Base-by-base conservation (phyloP, 2,797 vertebrate genomes). In the Tragelaphus oryx region DNA sequence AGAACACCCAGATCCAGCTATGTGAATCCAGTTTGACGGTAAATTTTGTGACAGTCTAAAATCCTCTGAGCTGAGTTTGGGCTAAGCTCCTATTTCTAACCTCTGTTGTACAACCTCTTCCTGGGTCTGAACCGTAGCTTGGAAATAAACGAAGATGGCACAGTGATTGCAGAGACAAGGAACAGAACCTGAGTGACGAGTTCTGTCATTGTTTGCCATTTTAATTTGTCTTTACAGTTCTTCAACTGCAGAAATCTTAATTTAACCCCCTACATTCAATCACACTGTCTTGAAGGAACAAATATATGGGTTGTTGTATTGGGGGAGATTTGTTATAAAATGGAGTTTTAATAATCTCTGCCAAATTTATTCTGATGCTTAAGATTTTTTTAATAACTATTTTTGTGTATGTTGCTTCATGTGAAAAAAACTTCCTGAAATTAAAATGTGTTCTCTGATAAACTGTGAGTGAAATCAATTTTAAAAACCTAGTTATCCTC, bases 51-150 rank as follows among this genome's bases (percentile, higher is more conserved):
- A 87, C 1, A 26, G 26, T 89, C 55, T 30, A 48, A 85, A 79
- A 62, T 57, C 46, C 76, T 92, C 3, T 41, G 41, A 71, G 83
- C 60, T 26, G 78, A 60, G 54, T 87, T 52, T 18, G 54, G 68
- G 48, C 48, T 87, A 52, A 28, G 33, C 37, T 55, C 37, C 55
- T 76, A 2, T 82, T 55, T 57, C 88, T 92, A 55, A 60, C 5
- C 41, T 26, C 48, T 74, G 52, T 28, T 28, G 16, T 10, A 20
- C 41, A 48, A 17, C 2, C 22, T 13, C 26, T 46, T 88, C 44
- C 37, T 79, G 22, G 50, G 41, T 80, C 95, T 89, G 60, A 84
- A 95, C 18, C 90, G 57, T n/a, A 90, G 65, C 55, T 78, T 84
- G 4, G 46, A 80, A 84, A 89, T 89, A 89, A 94, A 89, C 33